phyloP scores from a whole-genome alignment of 2,888 invertebrate species.

The Lysandra bellargus region DNA sequence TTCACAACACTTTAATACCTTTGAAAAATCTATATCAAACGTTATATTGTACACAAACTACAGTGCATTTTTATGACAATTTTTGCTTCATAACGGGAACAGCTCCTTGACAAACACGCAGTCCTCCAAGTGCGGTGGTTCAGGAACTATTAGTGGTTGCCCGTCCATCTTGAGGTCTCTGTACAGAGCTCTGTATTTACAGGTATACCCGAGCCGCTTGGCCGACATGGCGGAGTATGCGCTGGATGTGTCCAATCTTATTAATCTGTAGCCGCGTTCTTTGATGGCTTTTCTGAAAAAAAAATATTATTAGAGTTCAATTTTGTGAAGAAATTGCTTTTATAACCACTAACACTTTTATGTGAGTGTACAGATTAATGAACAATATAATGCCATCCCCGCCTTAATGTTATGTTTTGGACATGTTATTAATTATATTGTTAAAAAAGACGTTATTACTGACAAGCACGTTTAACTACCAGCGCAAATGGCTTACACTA shows the following conservation, averaged over 20 bases:
- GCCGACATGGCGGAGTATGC: constrained; percentile 87
- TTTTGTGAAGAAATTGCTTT: too few relatives aligned
- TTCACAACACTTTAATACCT: neutral
- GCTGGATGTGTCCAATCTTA: constrained; percentile 88
- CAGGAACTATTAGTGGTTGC: constrained; percentile 82
- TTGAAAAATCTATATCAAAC: too few relatives aligned
- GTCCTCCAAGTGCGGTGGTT: constrained; percentile 82
- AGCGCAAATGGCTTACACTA: too few relatives aligned
- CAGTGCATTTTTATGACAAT: neutral
- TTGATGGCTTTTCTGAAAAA: constrained; percentile 79
- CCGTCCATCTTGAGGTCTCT: constrained; percentile 83
- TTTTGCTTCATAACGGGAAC: constrained; percentile 31
- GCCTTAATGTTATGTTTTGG: too few relatives aligned
- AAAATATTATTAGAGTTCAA: too few relatives aligned
- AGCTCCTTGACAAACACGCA: constrained; percentile 79
- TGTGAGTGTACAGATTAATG: too few relatives aligned
- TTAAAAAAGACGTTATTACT: too few relatives aligned
- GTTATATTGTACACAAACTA: too few relatives aligned
- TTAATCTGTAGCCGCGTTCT: constrained; percentile 77
- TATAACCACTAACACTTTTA: too few relatives aligned
- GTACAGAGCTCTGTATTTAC: constrained; percentile 83
- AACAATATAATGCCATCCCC: too few relatives aligned
- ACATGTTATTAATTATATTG: too few relatives aligned
- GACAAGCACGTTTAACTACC: too few relatives aligned
- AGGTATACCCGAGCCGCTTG: constrained; percentile 85